Conservation (phyloP, 2,888 invertebrate species). For the Melanotus villosus region DNA sequence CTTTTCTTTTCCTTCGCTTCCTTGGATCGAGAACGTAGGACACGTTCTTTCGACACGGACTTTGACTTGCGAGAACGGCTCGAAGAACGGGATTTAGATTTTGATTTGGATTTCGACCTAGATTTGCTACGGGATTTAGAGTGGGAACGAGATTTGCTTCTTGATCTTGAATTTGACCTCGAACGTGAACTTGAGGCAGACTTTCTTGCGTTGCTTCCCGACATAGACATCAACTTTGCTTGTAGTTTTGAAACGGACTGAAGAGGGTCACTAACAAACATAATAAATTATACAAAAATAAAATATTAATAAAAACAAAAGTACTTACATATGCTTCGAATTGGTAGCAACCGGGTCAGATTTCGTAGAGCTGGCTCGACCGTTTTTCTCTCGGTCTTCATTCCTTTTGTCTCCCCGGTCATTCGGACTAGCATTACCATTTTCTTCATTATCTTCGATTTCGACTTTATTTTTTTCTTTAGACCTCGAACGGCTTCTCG, state of each 20-base stretch:
- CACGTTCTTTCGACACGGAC: constrained; percentile 50
- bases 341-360: constrained; percentile 54
- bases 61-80: constrained; percentile 55
- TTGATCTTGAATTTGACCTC: constrained; percentile 62
- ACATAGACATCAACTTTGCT: constrained; percentile 75
- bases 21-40: constrained; percentile 52
- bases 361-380: constrained; percentile 57
- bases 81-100: constrained; percentile 55
- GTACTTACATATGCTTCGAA: constrained; percentile 55
- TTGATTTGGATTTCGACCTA: constrained; percentile 47
- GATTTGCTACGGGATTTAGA: constrained; percentile 58
- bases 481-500: constrained; percentile 59
- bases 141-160: constrained; percentile 59
- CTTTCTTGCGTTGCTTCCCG: constrained; percentile 68
- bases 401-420: constrained; percentile 57
- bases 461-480: constrained; percentile 52
- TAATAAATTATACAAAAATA: neutral
- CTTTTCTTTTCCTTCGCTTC: constrained; percentile 50
- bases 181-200: constrained; percentile 59
- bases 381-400: constrained; percentile 57
- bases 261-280: constrained; percentile 64
- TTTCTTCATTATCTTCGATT: constrained; percentile 60
- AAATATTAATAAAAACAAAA: neutral
- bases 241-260: constrained; percentile 74
- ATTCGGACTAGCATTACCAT: constrained; percentile 65